Percentiles rank a stretch among this genome's conserved stretches.
Conservation (phyloP, 2,113 vertebrate genomes). For the Eleginops maclovinus region DNA sequence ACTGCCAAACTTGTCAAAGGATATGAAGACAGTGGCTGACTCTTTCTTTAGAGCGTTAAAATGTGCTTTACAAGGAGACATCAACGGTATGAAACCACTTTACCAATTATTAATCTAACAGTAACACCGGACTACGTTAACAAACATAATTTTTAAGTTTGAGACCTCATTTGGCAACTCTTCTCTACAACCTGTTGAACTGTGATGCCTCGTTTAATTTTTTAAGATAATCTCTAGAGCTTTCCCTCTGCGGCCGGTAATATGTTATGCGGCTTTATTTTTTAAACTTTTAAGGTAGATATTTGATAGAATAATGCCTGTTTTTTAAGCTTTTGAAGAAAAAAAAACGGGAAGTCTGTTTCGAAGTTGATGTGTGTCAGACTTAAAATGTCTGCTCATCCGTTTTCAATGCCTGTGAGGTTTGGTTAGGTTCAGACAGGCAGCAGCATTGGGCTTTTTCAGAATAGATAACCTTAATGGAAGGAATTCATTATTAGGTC, state of each 20-base stretch:
- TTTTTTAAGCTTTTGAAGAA: constrained; percentile 35
- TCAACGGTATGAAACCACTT: constrained; percentile 56
- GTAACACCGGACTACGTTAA: not conserved
- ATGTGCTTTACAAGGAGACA: constrained; percentile 38
- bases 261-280: constrained; percentile 6
- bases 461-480: constrained; percentile 6
- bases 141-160: not conserved
- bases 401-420: constrained; percentile 44
- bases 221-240: not conserved
- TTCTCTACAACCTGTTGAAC: constrained; percentile 60
- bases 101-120: constrained; percentile 5
- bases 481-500: not conserved
- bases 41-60: constrained; percentile 54
- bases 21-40: constrained; percentile 72
- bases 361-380: constrained; percentile 25
- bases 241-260: not conserved
- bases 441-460: constrained; percentile 25
- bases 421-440: constrained; percentile 47
- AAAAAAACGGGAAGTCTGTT: constrained; percentile 18
- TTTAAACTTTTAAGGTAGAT: constrained; percentile 29
- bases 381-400: constrained; percentile 79
- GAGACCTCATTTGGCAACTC: constrained; percentile 38
- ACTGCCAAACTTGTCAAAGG: constrained; percentile 85
- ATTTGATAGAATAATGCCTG: constrained; percentile 33
- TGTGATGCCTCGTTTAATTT: constrained; percentile 14